Percentiles rank a stretch among this genome's conserved stretches.
Conservation (phyloP, 2,113 vertebrate genomes). For the Notechis scutatus region DNA sequence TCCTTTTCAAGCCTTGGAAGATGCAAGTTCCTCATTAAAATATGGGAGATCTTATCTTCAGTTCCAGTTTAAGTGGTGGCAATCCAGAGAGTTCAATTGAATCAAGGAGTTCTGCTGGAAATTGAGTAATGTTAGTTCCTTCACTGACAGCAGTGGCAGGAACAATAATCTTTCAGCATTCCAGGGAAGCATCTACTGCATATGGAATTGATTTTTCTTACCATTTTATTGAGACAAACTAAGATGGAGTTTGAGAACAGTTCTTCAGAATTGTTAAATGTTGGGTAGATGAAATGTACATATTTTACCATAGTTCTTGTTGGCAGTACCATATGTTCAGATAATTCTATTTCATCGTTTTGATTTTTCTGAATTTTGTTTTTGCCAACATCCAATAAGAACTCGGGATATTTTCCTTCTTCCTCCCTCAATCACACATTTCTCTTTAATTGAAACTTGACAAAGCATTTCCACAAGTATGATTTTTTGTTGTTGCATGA, state of each 20-base stretch:
- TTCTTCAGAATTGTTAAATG: not conserved
- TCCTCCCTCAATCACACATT: not conserved
- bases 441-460: not conserved
- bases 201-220: not conserved
- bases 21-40: too few species aligned
- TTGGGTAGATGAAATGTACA: not conserved
- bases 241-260: not conserved
- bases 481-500: too few species aligned
- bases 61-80: not conserved
- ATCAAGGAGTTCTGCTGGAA: not conserved
- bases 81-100: not conserved
- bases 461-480: too few species aligned
- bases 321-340: not conserved
- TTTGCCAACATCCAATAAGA: not conserved
- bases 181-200: not conserved
- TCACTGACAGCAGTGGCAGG: not conserved
- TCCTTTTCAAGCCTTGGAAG: too few species aligned
- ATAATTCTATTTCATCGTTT: not conserved
- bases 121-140: not conserved
- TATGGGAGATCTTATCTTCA: not conserved
- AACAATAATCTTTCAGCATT: not conserved
- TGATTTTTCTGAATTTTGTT: not conserved
- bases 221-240: not conserved
- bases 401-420: not conserved
- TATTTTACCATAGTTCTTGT: too few species aligned